Conservation (phyloP, 2,888 invertebrate genomes). For the Scaptomyza tumidula region DNA sequence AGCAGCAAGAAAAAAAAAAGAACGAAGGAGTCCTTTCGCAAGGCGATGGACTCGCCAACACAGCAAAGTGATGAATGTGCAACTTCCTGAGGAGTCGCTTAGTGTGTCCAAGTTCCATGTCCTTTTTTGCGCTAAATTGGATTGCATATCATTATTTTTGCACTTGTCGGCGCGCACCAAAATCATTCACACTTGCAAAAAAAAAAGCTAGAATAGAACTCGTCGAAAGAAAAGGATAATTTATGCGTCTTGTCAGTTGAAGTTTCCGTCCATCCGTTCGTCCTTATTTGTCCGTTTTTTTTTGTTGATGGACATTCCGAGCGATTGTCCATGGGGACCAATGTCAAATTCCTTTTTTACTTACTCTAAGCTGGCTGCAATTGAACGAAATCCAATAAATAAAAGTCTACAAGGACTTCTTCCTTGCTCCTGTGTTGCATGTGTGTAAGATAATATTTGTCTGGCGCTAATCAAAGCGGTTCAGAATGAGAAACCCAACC, state of each 20-base stretch:
- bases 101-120: conserved; percentile 37
- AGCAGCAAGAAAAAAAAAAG: not conserved
- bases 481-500: too few species aligned
- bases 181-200: conserved; percentile 67
- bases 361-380: conserved; percentile 24
- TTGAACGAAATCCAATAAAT: conserved; percentile 72
- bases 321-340: conserved; percentile 60
- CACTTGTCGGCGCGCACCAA: conserved; percentile 66
- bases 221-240: conserved; percentile 65
- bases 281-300: conserved; percentile 55
- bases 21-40: not conserved
- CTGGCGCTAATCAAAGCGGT: conserved; percentile 45
- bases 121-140: conserved; percentile 63
- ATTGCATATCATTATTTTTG: conserved; percentile 80
- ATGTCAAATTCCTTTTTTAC: conserved; percentile 32
- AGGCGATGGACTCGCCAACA: conserved; percentile 53
- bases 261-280: conserved; percentile 25
- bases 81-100: conserved; percentile 59
- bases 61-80: conserved; percentile 77
- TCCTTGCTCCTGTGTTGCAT: conserved; percentile 32
- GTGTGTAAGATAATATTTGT: conserved; percentile 68
- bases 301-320: conserved; percentile 73
- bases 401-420: conserved; percentile 38
- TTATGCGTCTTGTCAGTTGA: conserved; percentile 66
- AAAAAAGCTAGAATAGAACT: conserved; percentile 11